Percentiles rank a stretch among this genome's conserved stretches.
Conservation (phyloP, 2,888 invertebrate genomes). For the Trissoscelio sp. region DNA sequence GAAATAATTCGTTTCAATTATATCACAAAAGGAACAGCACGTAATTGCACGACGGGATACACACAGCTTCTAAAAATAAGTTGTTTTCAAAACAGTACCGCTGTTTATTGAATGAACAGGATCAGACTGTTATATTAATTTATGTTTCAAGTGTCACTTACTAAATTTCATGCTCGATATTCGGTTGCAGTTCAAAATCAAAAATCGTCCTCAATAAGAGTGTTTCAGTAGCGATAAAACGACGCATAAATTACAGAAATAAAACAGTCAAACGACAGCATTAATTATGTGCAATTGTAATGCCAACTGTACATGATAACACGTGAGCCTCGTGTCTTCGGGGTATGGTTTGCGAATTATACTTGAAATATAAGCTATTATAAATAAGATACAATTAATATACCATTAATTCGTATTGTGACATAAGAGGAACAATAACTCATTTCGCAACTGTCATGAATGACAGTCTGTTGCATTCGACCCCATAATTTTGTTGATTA, state of each 20-base stretch:
- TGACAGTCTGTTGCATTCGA: conserved; percentile 22
- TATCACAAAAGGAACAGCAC: not conserved
- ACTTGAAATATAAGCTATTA: not conserved
- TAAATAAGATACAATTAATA: conserved; percentile 29
- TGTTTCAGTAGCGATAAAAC: not conserved
- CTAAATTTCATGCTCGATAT: not conserved
- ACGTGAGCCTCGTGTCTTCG: not conserved
- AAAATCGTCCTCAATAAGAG: not conserved
- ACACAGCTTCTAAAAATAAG: not conserved
- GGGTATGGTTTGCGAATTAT: not conserved
- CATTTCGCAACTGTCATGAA: conserved; percentile 27
- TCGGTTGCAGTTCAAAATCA: no score
- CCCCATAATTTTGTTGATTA: conserved; percentile 32
- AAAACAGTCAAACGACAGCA: conserved; percentile 1
- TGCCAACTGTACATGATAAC: conserved; percentile 7
- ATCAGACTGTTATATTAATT: no score
- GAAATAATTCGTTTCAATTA: not conserved
- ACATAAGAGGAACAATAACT: conserved; percentile 9
- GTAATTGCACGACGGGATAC: not conserved
- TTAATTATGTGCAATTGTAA: conserved; percentile 13
- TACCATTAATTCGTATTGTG: conserved; percentile 13
- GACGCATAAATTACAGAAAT: not conserved
- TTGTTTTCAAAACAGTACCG: not conserved
- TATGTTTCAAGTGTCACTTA: no score
- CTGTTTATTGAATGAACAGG: not conserved